Percentiles rank a stretch among this genome's conserved stretches.
These are phyloP conservation scores for Garrulus glandarius DNA, from an alignment of 2,797 vertebrate species.

Conservation along the genomic window DNA sequence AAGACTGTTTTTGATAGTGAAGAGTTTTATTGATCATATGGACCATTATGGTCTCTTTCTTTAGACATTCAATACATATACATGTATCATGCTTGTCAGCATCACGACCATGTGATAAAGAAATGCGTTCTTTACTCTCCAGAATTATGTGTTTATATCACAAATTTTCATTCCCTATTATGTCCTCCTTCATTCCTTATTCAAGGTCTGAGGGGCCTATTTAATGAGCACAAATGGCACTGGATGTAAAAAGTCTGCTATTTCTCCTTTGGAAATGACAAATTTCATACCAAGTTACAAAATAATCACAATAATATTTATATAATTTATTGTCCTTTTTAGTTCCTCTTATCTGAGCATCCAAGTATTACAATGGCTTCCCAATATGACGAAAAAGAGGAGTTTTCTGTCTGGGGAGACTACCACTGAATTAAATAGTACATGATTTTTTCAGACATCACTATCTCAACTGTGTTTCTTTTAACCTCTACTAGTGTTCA, in stretches of 20 bases:
- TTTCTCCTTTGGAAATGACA: not conserved
- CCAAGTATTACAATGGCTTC: not conserved
- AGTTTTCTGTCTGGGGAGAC: not conserved
- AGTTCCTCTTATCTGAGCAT: not conserved
- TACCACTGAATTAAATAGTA: not conserved
- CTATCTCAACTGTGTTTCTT: not conserved
- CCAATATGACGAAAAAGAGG: not conserved
- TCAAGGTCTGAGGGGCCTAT: not conserved
- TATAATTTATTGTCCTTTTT: not conserved
- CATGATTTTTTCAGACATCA: not conserved
- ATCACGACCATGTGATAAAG: not conserved
- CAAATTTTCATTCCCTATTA: not conserved
- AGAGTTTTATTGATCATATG: not conserved
- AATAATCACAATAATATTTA: not conserved
- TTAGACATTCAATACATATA: not conserved
- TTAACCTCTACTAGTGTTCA: not conserved
- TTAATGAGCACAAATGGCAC: not conserved
- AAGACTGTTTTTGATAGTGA: not conserved
- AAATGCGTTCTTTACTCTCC: not conserved
- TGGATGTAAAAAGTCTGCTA: not conserved
- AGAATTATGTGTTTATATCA: not conserved
- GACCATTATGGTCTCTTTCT: not conserved
- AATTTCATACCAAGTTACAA: not conserved
- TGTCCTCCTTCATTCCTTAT: not conserved
- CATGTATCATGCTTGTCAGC: not conserved